Base-by-base conservation (phyloP, 92 coral and sea anemone genomes). In the Diadumene lineata region DNA sequence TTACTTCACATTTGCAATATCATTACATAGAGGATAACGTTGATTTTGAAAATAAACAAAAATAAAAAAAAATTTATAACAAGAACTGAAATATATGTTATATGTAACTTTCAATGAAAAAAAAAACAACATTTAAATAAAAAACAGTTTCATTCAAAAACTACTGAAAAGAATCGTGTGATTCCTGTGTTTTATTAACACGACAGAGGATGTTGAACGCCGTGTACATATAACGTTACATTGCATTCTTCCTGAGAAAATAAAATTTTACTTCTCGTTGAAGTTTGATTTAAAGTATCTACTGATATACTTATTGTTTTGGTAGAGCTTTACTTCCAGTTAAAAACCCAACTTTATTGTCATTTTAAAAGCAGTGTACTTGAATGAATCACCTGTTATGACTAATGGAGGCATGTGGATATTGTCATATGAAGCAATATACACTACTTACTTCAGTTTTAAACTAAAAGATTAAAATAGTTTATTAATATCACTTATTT, bases 401-500 rank as follows among this genome's bases (percentile, higher is more conserved):
- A 23, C 24, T 16, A 9, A 32, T 22, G 26, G 31, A 58, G 23
- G 64, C 11, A 58, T 22, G 26, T 23, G 30, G 7, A 17, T 22
- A 58, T 58, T 58, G 11, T 7, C n/a, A n/a, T n/a, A 10, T 29
- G 50, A 69, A 30, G 74, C 11, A 69, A 46, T 50, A 28, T 69
- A 69, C 62, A 50, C 50, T 69, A 26, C 26, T 62, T 28, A 10
- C 7, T 21, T n/a, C n/a, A n/a, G n/a, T n/a, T n/a, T n/a, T n/a
- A n/a, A n/a, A n/a, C 68, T 28, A 62, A 16, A 30, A 28, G 29
- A 11, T 6, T 62, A 15, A 3, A 62, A 28, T 28, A 62, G 68
- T 28, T 62, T 26, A 70, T 34, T 72, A 50, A 1, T 63, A 70
- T 26, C 57, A 60, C 87, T 21, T 38, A 69, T 8, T 78, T 83